Conservation (phyloP, 2,888 invertebrate genomes). For the Adelphocoris suturalis region DNA sequence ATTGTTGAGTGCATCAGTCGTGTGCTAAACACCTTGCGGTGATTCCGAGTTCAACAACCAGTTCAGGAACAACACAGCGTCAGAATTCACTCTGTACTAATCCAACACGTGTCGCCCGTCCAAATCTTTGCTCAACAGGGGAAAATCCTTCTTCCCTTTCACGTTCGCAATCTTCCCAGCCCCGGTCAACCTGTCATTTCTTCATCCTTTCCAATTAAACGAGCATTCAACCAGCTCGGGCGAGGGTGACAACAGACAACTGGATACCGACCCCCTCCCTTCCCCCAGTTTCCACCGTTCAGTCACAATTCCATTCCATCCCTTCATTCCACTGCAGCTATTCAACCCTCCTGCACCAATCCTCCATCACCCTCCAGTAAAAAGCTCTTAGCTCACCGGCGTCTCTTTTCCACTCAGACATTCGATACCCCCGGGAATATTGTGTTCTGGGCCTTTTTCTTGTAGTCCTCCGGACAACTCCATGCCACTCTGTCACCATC, state of each 20-base stretch:
- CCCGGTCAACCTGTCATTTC: conserved; percentile 41
- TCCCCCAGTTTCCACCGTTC: not conserved
- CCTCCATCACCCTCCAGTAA: conserved; percentile 44
- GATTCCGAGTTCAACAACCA: no score
- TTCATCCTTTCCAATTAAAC: conserved; percentile 51
- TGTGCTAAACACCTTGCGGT: no score
- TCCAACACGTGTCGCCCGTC: not conserved
- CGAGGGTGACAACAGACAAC: conserved; percentile 60
- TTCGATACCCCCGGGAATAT: conserved; percentile 61
- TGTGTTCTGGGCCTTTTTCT: conserved; percentile 59
- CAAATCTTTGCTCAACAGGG: conserved; percentile 16
- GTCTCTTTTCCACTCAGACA: conserved; percentile 53
- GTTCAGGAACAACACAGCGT: not conserved
- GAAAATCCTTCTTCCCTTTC: conserved; percentile 17
- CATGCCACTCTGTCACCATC: conserved; percentile 23
- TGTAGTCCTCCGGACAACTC: conserved; percentile 3
- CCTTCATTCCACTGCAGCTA: conserved; percentile 60
- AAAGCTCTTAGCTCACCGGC: conserved; percentile 53
- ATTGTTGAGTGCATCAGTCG: no score
- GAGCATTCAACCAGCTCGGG: not conserved
- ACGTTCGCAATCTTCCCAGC: not conserved
- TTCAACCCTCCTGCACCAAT: conserved; percentile 54
- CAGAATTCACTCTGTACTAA: not conserved
- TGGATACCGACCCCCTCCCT: conserved; percentile 47
- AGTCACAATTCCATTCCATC: conserved; percentile 44